Conservation (phyloP, 2,888 invertebrate species). For the Selenia dentaria region DNA sequence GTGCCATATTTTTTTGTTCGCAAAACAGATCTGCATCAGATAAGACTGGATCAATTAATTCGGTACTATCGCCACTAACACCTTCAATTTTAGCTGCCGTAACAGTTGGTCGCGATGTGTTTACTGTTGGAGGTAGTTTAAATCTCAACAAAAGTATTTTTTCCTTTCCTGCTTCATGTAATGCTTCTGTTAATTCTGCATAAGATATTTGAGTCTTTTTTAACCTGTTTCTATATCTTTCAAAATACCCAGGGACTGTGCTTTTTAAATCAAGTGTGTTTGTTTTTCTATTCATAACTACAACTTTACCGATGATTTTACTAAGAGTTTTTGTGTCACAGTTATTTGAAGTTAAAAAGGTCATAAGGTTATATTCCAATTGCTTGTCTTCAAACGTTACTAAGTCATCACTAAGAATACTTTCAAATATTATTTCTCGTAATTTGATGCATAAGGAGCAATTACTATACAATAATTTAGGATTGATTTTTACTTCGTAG, state of each 20-base stretch:
- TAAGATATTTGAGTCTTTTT: not conserved
- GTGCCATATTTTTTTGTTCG: constrained; percentile 38
- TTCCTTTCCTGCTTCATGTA: not conserved
- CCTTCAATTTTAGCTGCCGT: not conserved
- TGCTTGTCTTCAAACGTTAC: not conserved
- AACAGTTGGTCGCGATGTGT: not conserved
- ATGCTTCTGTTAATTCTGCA: not conserved
- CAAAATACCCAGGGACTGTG: not conserved
- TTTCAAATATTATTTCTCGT: not conserved
- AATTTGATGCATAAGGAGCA: not conserved
- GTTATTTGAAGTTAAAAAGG: not conserved
- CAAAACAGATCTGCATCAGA: constrained; percentile 32
- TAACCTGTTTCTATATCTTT: not conserved
- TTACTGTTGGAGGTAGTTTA: not conserved
- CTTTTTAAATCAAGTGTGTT: not conserved
- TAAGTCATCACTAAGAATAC: not conserved
- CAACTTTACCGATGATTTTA: not conserved
- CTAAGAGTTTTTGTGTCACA: not conserved
- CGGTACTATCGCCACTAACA: not conserved
- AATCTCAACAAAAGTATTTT: not conserved
- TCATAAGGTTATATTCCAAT: not conserved
- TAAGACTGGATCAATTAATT: not conserved
- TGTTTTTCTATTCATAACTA: not conserved
- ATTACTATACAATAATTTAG: not conserved
- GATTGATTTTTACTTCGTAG: not conserved